Conservation (phyloP, 2,113 vertebrate species). For the Panurus biarmicus region DNA sequence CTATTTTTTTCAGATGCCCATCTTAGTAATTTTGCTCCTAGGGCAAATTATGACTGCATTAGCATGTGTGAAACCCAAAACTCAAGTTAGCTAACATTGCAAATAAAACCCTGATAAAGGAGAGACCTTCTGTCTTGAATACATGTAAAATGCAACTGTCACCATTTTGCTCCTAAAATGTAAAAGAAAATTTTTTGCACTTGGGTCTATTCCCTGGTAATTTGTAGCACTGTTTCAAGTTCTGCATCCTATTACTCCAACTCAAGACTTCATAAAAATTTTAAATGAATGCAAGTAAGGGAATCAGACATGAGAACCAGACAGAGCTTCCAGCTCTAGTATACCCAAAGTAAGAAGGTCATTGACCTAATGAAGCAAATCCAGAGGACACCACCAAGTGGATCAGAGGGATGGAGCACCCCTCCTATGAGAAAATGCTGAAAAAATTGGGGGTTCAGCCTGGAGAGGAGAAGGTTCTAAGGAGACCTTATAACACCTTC, state of each 20-base stretch:
- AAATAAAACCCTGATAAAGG: neutral
- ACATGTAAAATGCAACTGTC: neutral
- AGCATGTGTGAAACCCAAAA: neutral
- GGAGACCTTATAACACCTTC: neutral
- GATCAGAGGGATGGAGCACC: neutral
- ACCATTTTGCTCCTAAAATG: neutral
- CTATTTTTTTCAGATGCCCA: neutral
- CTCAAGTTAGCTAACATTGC: neutral
- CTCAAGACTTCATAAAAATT: neutral
- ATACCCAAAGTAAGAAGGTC: neutral
- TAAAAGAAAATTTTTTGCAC: neutral
- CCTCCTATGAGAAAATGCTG: fast-evolving
- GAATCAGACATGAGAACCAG: neutral
- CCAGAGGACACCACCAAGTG: neutral
- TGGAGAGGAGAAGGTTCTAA: neutral
- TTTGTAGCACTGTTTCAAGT: neutral
- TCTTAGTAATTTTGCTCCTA: neutral
- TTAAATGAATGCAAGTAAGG: neutral
- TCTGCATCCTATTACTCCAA: neutral
- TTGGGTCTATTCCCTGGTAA: neutral
- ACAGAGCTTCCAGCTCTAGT: neutral
- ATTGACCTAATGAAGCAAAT: fast-evolving
- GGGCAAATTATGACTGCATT: neutral
- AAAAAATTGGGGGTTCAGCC: neutral
- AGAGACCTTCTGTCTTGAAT: neutral